Base-by-base conservation (phyloP, 2,113 vertebrate genomes). In the Apteryx mantelli region DNA sequence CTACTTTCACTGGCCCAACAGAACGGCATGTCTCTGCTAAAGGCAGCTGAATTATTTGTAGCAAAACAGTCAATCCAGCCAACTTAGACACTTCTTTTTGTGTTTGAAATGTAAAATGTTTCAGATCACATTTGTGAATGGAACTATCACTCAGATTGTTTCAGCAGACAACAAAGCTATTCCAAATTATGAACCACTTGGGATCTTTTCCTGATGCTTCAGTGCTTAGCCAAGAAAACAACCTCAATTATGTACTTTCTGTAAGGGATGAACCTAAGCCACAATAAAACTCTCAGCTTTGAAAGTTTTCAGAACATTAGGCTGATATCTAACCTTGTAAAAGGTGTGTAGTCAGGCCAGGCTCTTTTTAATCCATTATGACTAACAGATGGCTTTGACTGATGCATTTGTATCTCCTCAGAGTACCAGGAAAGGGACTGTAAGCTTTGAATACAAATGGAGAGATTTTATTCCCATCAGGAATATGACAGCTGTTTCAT, bases 371-470 rank as follows among this genome's bases (percentile, higher is more conserved):
- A 87, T 85, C 60, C 48, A 63, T 46, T 82, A 56, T 13, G 20
- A 50, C 46, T 69, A 93, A 90, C 76, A 91, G 82, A 94, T 79
- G 40, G 52, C 95, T 91, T 80, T 94, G 80, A 81, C 40, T 79
- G 74, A 80, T 80, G n/a, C 69, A 26, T 95, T 95, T 91, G 22
- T 74, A 66, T 68, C 38, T 93, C 76, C 73, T 93, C 28, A 34
- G 13, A 75, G 58, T 80, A 94, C 44, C 36, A 40, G 38, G 63
- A 91, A 66, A 91, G 42, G 69, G n/a, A 66, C 9, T 4, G 3
- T 61, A 74, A 93, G 34, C 52, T 83, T 69, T 91, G 82, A 96
- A 95, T 96, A 70, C 44, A 96, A 97, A 96, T 89, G 5, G 11
- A 91, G 46, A 92, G 22, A 79, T 82, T 85, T 91, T 94, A 86